phyloP scores from a whole-genome alignment of 1,140 invertebrate genomes.

The Drosophila littoralis region DNA sequence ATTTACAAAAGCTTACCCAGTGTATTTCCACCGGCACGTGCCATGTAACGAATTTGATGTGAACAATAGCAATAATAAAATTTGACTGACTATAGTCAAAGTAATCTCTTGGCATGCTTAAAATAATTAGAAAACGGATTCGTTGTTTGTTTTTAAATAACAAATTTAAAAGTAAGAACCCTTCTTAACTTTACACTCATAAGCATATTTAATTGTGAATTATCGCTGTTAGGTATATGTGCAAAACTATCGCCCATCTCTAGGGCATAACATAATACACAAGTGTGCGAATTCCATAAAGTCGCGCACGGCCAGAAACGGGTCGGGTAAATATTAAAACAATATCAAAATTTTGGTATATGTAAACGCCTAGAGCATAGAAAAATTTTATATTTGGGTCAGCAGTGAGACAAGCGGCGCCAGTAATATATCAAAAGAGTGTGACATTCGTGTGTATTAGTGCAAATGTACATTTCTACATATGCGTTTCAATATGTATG shows the following conservation, averaged over 20 bases:
- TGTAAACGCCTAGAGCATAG: background rate
- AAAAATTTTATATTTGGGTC: slow-evolving; percentile 39
- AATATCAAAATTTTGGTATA: slow-evolving; percentile 21
- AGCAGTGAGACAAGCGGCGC: slow-evolving; percentile 19
- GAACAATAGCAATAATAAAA: too few relatives aligned
- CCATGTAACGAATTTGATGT: too few relatives aligned
- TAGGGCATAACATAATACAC: slow-evolving; percentile 29
- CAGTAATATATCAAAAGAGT: slow-evolving; percentile 17
- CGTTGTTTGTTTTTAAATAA: too few relatives aligned
- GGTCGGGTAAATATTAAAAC: slow-evolving; percentile 52
- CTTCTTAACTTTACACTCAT: too few relatives aligned
- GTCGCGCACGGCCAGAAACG: slow-evolving; percentile 39
- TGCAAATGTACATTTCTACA: slow-evolving; percentile 17
- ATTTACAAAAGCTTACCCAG: background rate
- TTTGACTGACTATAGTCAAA: too few relatives aligned
- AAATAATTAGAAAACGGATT: too few relatives aligned
- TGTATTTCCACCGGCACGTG: too few relatives aligned
- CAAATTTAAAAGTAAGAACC: too few relatives aligned
- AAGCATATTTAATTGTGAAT: slow-evolving; percentile 6
- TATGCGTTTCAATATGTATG: slow-evolving; percentile 28
- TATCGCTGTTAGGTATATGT: slow-evolving; percentile 2
- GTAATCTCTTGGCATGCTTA: too few relatives aligned
- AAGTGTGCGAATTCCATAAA: slow-evolving; percentile 48
- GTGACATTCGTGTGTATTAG: slow-evolving; percentile 21
- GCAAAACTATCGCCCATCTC: slow-evolving; percentile 14